Conservation (phyloP, 2,797 vertebrate species). For the Mycteria americana region DNA sequence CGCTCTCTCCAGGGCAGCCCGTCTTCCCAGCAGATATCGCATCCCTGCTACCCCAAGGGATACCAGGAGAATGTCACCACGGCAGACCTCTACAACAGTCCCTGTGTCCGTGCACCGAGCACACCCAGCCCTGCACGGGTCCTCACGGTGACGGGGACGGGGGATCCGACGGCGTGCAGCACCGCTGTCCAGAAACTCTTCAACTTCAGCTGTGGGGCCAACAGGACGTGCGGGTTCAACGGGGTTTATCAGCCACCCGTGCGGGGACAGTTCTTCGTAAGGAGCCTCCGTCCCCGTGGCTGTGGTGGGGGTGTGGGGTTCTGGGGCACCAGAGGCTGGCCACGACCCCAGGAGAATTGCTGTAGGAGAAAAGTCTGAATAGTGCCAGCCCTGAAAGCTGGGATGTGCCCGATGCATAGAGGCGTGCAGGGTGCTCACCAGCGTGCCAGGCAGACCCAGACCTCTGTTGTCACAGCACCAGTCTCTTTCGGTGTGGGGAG, state of each 20-base stretch:
- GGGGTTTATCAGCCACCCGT: slow-evolving; percentile 84
- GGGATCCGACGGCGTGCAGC: slow-evolving; percentile 76
- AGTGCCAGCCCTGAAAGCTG: neutral
- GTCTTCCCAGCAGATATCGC: neutral
- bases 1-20: neutral
- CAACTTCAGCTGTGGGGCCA: slow-evolving; percentile 74
- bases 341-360: accelerated
- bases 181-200: slow-evolving; percentile 77
- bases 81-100: slow-evolving; percentile 74
- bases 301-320: neutral
- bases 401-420: accelerated
- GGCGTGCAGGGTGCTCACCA: neutral
- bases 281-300: accelerated
- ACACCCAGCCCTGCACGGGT: neutral
- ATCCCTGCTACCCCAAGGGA: slow-evolving; percentile 85
- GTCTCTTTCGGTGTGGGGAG: accelerated
- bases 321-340: neutral
- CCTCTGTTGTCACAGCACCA: neutral
- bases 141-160: slow-evolving; percentile 75
- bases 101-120: slow-evolving; percentile 69
- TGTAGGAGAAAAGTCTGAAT: neutral
- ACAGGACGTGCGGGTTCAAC: slow-evolving; percentile 80
- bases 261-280: slow-evolving; percentile 83
- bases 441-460: accelerated
- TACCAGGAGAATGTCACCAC: slow-evolving; percentile 47